Base-by-base conservation (phyloP, 1,140 invertebrate species). In the Halictus rubicundus region DNA sequence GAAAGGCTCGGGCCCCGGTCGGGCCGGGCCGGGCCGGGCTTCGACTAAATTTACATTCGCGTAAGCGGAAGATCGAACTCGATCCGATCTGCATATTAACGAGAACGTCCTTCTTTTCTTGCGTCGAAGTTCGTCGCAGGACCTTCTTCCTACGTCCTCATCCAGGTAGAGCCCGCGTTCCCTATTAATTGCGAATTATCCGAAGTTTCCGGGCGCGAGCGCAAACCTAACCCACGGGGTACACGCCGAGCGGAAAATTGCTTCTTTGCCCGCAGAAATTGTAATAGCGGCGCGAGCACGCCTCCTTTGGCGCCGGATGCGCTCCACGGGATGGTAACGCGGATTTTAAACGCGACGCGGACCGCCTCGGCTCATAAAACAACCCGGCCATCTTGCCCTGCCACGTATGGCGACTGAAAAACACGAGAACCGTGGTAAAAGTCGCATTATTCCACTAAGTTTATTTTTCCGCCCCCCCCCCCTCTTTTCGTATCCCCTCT, bases 101-200 rank as follows among this genome's bases (percentile, higher is more conserved):
- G 16, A 78, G 46, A 25, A 23, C 64, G 23, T 9, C 46, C 32
- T 54, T 78, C 68, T 64, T 64, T 72, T 37, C 21, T 32, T 3
- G 52, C 49, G 54, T 39, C 46, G 21, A 42, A 46, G 25, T 32
- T 65, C 42, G 37, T 9, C 32, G 63, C 39, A 46, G 39, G 37
- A 21, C 23, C 39, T n/a, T 37, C 25, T 61, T 23, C 25, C 27
- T 6, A 23, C 64, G 21, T 25, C 39, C 19, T 19, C 12, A 12
- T 5, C 46, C 46, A 12, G 12, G 46, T 10, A 12, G 39, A 42
- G 21, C 21, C 46, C n/a, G 12, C 73, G 49, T 61, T 64, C 71
- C 60, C 42, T 37, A 37, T 70, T 78, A 78, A 70, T 78, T 70
- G 75, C 68, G 32, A 78, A 78, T 78, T 78, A 78, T 63, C 68